Evolutionary conservation across 2,113 vertebrate species (phyloP), one percentile per base, ranked within the genome.

Genomic region (Mohoua ochrocephala): DNA sequence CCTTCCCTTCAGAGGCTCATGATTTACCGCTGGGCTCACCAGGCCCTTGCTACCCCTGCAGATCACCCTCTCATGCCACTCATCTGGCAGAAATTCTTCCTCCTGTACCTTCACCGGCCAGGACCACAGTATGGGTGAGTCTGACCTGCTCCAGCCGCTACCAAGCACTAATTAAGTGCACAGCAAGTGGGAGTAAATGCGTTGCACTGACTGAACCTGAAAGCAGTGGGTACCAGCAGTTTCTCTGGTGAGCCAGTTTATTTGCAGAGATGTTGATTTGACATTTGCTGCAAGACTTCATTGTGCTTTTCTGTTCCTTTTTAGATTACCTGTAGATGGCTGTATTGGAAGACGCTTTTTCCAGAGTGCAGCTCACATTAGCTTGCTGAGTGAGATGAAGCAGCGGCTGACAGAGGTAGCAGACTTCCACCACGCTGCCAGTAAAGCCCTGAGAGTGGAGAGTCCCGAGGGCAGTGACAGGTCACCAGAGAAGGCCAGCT

Each of bases 11-110:
- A 99, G 97, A 98, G 99, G 92, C 97, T 99, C 73, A 98, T 99
- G 98, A 98, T 99, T 44, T 99, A 99, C 77, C 99, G 99, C 68
- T 99, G 99, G 99, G 99, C 99, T 24, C 98, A 98, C 75, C 99
- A 99, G 97, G 99, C 99, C 7, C 96, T 99, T 54, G 98, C 96
- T 85, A 99, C 99, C 1, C 99, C 99, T 21, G 98, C 98, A 49
- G 99, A 99, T 92, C 99, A 99, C 84, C 99, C 99, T 23, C 98
- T 99, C 44, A 96, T 99, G 92, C 99, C 99, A 0, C 98, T 99
- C 9, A 97, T 99, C 81, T 99, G 99, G 99, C 99, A 99, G 96
- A 99, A 99, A 91, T 99, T 99, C 96, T 98, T 99, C 69, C 98
- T 99, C 82, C 98, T 99, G 33, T 99, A 99, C 91, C 98, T 99